Base-by-base conservation (phyloP, 2,113 vertebrate genomes). In the Thunnus thynnus region DNA sequence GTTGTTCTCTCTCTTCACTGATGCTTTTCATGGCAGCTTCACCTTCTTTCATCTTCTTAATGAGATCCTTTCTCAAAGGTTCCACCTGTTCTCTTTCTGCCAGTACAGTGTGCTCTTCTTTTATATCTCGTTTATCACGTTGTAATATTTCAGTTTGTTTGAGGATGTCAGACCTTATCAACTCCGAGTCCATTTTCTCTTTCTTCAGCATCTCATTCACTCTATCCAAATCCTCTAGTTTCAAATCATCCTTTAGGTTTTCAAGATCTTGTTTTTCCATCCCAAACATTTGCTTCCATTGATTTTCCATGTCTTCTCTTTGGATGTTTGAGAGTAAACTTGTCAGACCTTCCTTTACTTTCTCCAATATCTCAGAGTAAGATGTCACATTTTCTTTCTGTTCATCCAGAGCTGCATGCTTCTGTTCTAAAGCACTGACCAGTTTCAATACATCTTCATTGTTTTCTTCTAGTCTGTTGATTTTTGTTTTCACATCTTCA, bases 141-240 rank as follows among this genome's bases (percentile, higher is more conserved):
- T 87, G 44, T 11, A 87, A n/a, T 0, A n/a, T 3, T 2, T 65
- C 22, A 10, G 11, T 47, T 60, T 50, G 9, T 68, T 66, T 48
- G 55, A 61, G 41, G 14, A 71, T 13, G 2, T 64, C 48, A 51
- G 56, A 20, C 25, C 52, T 78, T 4, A 50, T 67, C 13, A 60
- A 10, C 2, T 85, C 55, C 14, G 85, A 30, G 4, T 41, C 44
- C 13, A 55, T 52, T 54, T 80, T 80, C 6, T 77, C 60, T 13
- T 62, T n/a, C 4, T 22, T 78, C 12, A 27, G n/a, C 61, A 13
- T 12, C 46, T 52, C n/a, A 13, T 85, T 20, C 67, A n/a, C 7
- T 41, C 36, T 41, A 41, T 41, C 36, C 36, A 41, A 6, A 41
- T 41, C 36, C 6, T 41, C 36, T 41, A 9, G 8, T 41, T 7